Evolutionary conservation across 2,113 vertebrate genomes (phyloP).

Genomic region (Eulacestoma nigropectus): DNA sequence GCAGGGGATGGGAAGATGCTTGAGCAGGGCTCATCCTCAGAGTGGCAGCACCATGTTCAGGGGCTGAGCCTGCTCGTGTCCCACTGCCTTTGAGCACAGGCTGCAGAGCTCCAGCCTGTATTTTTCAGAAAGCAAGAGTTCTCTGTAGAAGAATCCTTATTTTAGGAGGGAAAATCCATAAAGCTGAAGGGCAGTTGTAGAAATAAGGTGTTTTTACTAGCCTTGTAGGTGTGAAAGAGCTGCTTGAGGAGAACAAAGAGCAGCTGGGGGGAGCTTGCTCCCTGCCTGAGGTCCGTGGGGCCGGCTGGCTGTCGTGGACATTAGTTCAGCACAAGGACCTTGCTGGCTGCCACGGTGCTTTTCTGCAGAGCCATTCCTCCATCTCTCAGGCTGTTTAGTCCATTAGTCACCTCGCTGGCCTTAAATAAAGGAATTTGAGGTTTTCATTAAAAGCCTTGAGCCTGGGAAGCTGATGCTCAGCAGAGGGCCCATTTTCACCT

Average conservation of each 20-base stretch:
- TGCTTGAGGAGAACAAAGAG: neutral
- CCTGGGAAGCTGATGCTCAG: neutral
- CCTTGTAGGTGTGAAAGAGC: neutral
- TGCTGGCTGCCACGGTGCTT: neutral
- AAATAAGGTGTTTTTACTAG: neutral
- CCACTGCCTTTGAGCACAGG: neutral
- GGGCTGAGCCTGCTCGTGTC: neutral
- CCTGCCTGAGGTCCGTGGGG: neutral
- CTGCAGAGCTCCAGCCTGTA: neutral
- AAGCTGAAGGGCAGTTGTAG: neutral
- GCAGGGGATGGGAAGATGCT: neutral
- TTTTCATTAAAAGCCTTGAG: neutral
- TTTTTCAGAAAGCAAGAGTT: neutral
- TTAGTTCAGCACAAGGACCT: neutral
- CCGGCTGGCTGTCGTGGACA: fast-evolving
- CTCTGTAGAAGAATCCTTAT: neutral
- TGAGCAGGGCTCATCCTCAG: neutral
- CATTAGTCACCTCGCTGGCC: neutral
- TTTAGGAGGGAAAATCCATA: neutral
- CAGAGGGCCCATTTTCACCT: neutral
- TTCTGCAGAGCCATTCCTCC: neutral
- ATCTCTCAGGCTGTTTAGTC: neutral
- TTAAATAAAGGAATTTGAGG: neutral
- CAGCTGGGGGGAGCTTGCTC: neutral
- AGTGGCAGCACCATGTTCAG: fast-evolving